Conservation (phyloP, 2,797 vertebrate species). For the Oceanodroma leucorhoa region DNA sequence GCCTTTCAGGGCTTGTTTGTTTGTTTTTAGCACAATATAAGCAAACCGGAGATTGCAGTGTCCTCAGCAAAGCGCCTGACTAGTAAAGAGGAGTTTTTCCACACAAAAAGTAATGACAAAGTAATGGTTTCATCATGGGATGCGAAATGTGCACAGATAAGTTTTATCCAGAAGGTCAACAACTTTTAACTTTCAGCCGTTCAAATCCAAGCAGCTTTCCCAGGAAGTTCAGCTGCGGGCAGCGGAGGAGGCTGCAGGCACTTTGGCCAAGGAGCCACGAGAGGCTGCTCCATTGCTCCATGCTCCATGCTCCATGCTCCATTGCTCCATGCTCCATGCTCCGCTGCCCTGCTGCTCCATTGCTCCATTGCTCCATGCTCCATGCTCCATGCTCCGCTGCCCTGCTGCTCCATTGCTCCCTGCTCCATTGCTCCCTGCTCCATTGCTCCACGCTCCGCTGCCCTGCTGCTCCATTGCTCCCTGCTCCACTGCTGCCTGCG, state of each 20-base stretch:
- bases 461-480: not conserved
- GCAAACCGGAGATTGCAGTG: not conserved
- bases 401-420: not conserved
- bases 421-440: not conserved
- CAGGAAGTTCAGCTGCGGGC: not conserved
- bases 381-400: too few relatives aligned
- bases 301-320: not conserved
- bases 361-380: not conserved
- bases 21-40: not conserved
- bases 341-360: not conserved
- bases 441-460: not conserved
- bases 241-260: not conserved
- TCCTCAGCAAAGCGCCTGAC: not conserved
- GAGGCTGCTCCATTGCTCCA: not conserved
- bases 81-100: not conserved
- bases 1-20: not conserved
- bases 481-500: not conserved
- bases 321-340: not conserved
- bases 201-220: not conserved
- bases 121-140: not conserved
- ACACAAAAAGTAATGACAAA: not conserved
- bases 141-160: not conserved
- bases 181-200: not conserved
- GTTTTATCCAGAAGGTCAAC: constrained; percentile 11
- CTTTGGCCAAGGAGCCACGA: not conserved